Conservation (phyloP, 2,888 invertebrate species). For the Epinotia bilunana region DNA sequence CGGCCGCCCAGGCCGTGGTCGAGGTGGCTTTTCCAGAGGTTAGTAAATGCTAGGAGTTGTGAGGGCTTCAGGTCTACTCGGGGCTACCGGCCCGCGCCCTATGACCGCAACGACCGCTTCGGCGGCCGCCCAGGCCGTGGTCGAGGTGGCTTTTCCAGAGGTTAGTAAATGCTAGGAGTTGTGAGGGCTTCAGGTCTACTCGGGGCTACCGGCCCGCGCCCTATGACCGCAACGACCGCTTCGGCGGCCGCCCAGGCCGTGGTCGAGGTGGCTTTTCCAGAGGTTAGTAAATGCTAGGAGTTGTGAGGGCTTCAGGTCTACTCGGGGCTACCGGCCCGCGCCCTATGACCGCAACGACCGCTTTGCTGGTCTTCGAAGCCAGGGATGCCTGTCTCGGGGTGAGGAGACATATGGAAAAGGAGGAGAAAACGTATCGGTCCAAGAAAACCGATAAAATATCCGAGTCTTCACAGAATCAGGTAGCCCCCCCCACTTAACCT, state of each 20-base stretch:
- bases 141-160: constrained; percentile 58
- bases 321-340: constrained; percentile 69
- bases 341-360: constrained; percentile 78
- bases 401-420: not conserved
- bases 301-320: constrained; percentile 67
- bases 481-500: no score
- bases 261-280: constrained; percentile 57
- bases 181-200: constrained; percentile 65
- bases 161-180: constrained; percentile 50
- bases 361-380: constrained; percentile 65
- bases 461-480: no score
- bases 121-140: constrained; percentile 62
- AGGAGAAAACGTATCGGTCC: no score
- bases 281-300: constrained; percentile 46
- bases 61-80: constrained; percentile 67
- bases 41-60: constrained; percentile 48
- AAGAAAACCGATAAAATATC: no score
- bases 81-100: constrained; percentile 74
- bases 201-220: constrained; percentile 74
- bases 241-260: constrained; percentile 64
- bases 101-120: constrained; percentile 75
- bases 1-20: constrained; percentile 59
- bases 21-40: constrained; percentile 60
- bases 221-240: constrained; percentile 75
- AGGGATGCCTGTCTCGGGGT: constrained; percentile 58